Percentiles rank a stretch among this genome's conserved stretches.
These are phyloP conservation scores for Aspidoscelis tigris DNA, from an alignment of 2,113 vertebrate species.

Conservation along the genomic window DNA sequence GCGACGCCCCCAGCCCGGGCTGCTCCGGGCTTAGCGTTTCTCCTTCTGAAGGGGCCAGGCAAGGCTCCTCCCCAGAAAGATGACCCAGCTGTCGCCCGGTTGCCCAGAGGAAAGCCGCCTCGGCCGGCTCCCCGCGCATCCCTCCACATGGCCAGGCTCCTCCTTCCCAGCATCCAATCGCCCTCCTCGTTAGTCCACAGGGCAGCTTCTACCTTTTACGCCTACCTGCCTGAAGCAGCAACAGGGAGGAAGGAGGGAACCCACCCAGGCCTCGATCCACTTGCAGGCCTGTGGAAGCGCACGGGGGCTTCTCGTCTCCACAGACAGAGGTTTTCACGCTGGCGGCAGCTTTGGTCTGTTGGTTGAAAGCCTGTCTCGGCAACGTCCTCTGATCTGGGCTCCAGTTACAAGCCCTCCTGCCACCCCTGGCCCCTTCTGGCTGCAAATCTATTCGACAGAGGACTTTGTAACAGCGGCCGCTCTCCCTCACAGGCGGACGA, in stretches of 20 bases:
- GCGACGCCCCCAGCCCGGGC: too few relatives aligned
- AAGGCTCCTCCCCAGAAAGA: not conserved
- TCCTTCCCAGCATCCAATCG: not conserved
- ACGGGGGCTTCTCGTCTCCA: not conserved
- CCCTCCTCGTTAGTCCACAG: not conserved
- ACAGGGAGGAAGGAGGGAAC: not conserved
- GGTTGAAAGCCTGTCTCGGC: slow-evolving; percentile 9
- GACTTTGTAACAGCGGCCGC: not conserved
- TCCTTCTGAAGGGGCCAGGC: not conserved
- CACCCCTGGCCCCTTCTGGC: not conserved
- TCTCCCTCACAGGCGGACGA: not conserved
- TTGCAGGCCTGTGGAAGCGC: not conserved
- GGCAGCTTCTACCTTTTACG: not conserved
- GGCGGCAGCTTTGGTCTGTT: not conserved
- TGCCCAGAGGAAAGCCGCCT: not conserved
- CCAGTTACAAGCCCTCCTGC: not conserved
- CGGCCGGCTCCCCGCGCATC: not conserved
- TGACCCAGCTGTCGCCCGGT: not conserved
- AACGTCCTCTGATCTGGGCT: not conserved
- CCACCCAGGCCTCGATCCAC: too few relatives aligned
- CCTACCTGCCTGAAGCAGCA: not conserved
- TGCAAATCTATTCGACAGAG: not conserved
- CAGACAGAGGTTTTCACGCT: not conserved
- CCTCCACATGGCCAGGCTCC: not conserved
- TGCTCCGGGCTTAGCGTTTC: too few relatives aligned